Base-by-base conservation (phyloP, 2,888 invertebrate genomes). In the Caenorhabditis sinica region DNA sequence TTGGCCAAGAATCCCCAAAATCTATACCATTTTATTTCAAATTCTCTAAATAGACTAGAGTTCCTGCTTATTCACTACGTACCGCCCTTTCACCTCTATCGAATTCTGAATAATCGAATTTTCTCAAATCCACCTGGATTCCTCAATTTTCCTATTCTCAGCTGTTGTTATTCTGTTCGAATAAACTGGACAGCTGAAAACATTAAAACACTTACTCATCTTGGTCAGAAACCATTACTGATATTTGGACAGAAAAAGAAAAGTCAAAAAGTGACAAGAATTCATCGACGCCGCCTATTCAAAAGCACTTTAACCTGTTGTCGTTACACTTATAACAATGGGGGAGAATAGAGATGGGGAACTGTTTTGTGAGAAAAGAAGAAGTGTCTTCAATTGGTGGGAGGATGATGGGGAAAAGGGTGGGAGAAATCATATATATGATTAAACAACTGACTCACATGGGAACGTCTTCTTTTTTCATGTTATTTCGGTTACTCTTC, bases 271-370 rank as follows among this genome's bases (percentile, higher is more conserved):
- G 15, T 13, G 15, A 25, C 25, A 13, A 45, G 45, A 45, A 45
- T 20, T 9, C 40, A 13, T 6, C 13, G 4, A 68, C 68, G 68
- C n/a, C n/a, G n/a, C n/a, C n/a, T n/a, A n/a, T n/a, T n/a, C n/a
- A n/a, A n/a, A n/a, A n/a, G n/a, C 68, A 36, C 68, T 68, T 66
- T 68, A 68, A 68, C 68, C 68, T 53, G 68, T 53, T 49, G 49
- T 66, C 20, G 40, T 30, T 40, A 65, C 40, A 68, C 33, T 49
- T 28, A 28, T 28, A 25, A 65, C 65, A 49, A 65, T 63, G 20
- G 33, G 23, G 0, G 33, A 4, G 3, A 23, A 36, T 17, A 17
- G n/a, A 17, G 45, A n/a, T n/a, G 45, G 20, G 11, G 49, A 56
- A 56, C 25, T 56, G 56, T 56, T 56, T 56, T 56, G 25, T 56